Percentiles rank a stretch among this genome's conserved stretches.
Evolutionary conservation across 2,113 vertebrate genomes (phyloP).

Genomic region (Hippopotamus amphibius): DNA sequence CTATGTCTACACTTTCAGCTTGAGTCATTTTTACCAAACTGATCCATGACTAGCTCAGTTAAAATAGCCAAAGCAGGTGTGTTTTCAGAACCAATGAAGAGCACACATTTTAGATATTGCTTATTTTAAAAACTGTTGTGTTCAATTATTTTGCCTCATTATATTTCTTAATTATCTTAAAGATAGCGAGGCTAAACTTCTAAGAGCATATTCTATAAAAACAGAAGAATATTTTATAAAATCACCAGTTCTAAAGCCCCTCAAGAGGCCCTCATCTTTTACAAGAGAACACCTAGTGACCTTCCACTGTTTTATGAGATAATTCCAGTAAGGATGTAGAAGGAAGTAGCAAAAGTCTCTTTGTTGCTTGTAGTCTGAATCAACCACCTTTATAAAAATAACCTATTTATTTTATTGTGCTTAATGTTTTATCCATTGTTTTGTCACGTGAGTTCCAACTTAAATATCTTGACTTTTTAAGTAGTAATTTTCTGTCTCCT

Average conservation of each 20-base stretch:
- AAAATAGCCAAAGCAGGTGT: not conserved
- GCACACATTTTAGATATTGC: not conserved
- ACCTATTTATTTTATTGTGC: conserved; percentile 54
- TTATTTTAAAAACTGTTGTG: not conserved
- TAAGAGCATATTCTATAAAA: conserved; percentile 13
- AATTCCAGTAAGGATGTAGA: not conserved
- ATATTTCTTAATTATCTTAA: conserved; percentile 10
- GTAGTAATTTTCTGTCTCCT: conserved; percentile 1
- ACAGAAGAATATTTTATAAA: conserved; percentile 18
- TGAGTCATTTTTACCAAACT: conserved; percentile 30
- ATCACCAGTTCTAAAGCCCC: not conserved
- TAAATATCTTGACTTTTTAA: conserved; percentile 51
- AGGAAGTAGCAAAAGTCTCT: not conserved
- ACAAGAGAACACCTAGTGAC: not conserved
- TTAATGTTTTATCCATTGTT: not conserved
- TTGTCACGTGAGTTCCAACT: not conserved
- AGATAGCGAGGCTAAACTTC: not conserved
- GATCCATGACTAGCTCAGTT: not conserved
- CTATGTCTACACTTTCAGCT: not conserved
- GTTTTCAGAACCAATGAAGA: conserved; percentile 7
- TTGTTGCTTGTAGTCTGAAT: not conserved
- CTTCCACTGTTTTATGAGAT: not conserved
- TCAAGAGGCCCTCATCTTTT: not conserved
- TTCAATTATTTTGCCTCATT: not conserved
- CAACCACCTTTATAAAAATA: conserved; percentile 38